Conservation (phyloP, 1,140 invertebrate genomes). For the Brachionus angularis region DNA sequence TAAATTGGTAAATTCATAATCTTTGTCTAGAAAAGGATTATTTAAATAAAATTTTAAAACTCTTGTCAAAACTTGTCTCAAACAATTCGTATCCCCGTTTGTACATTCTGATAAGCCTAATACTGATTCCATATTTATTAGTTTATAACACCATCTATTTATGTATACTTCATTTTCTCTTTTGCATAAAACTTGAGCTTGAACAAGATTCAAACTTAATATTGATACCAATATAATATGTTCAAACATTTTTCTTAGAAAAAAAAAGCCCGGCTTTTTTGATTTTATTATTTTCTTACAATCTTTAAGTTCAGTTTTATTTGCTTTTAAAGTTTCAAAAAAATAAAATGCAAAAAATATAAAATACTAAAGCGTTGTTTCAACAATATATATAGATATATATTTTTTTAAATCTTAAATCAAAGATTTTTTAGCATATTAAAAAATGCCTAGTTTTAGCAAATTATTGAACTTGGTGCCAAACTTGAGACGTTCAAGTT, state of each 20-base stretch:
- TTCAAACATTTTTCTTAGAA: too few species aligned
- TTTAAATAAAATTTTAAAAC: not conserved
- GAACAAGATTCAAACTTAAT: too few species aligned
- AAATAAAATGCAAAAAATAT: too few species aligned
- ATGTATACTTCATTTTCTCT: not conserved
- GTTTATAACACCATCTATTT: constrained; percentile 19
- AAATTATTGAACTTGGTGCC: constrained; percentile 8
- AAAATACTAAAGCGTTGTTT: too few species aligned
- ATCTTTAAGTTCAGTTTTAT: too few species aligned
- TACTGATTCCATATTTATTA: not conserved
- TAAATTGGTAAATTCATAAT: constrained; percentile 4
- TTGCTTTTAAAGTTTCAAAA: too few species aligned
- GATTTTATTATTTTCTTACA: too few species aligned
- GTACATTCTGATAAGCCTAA: not conserved
- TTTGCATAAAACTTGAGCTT: too few species aligned
- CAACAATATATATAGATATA: too few species aligned
- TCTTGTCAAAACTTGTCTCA: not conserved
- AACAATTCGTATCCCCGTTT: not conserved
- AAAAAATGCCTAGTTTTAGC: not conserved
- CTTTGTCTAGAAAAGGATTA: not conserved
- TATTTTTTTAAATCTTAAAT: too few species aligned
- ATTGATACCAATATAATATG: not conserved
- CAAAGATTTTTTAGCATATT: too few species aligned
- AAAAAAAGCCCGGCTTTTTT: too few species aligned
- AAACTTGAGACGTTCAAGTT: not conserved